Conservation (phyloP, 2,888 invertebrate genomes). For the Diarsia rubi region DNA sequence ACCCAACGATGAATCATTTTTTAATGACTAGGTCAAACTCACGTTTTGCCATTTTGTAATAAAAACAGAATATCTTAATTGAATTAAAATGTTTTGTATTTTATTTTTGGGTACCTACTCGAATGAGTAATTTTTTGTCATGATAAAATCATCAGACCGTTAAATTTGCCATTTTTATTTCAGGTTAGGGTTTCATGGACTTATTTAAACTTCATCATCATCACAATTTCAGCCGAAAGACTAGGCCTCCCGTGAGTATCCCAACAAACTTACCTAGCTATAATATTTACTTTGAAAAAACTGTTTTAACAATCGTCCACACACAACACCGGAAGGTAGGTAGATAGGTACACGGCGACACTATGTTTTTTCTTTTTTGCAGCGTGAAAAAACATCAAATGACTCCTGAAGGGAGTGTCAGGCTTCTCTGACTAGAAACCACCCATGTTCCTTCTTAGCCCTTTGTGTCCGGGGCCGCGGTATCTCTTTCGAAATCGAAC, state of each 20-base stretch:
- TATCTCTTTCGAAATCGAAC: no score
- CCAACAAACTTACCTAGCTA: neutral
- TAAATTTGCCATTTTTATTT: neutral
- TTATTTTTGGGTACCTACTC: neutral
- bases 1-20: slow-evolving; percentile 48
- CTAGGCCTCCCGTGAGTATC: no score
- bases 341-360: no score
- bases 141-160: slow-evolving; percentile 13
- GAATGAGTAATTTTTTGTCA: slow-evolving; percentile 22
- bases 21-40: slow-evolving; percentile 2
- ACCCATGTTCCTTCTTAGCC: no score
- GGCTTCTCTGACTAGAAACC: no score
- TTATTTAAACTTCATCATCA: neutral
- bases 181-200: neutral
- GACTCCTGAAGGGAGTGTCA: no score
- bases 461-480: no score
- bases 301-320: neutral
- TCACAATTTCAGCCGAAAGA: no score
- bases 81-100: neutral
- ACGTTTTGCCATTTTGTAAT: slow-evolving; percentile 2
- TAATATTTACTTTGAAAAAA: neutral
- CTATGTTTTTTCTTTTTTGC: no score
- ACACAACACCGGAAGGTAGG: neutral
- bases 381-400: no score
- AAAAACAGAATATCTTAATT: neutral